Conservation (phyloP, 2,888 invertebrate species). For the Epinotia brunnichana region DNA sequence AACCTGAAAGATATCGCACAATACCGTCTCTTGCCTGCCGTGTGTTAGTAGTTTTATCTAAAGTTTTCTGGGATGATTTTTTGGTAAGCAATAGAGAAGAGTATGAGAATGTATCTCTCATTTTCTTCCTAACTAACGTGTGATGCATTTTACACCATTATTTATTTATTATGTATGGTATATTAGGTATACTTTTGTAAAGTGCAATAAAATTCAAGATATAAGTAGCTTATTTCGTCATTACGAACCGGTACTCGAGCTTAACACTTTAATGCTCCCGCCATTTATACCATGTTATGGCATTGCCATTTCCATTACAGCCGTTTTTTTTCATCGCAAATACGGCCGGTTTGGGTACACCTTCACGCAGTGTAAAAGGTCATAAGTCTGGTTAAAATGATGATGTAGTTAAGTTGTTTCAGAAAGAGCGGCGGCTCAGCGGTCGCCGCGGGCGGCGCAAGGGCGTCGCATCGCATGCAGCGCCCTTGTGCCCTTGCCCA, state of each 20-base stretch:
- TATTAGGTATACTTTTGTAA: neutral
- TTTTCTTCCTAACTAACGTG: neutral
- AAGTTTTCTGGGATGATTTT: too few relatives aligned
- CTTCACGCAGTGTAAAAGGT: neutral
- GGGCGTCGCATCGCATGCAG: constrained; percentile 55
- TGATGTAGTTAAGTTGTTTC: constrained; percentile 24
- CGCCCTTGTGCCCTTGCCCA: constrained; percentile 46
- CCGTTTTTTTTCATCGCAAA: constrained; percentile 9
- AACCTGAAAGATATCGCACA: too few relatives aligned
- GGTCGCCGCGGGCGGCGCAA: constrained; percentile 57
- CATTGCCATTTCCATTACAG: constrained; percentile 25
- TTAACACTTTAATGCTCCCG: constrained; percentile 19
- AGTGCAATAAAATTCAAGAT: neutral
- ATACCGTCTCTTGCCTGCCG: too few relatives aligned
- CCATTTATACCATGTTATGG: constrained; percentile 12
- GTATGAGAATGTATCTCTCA: too few relatives aligned
- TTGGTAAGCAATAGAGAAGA: too few relatives aligned
- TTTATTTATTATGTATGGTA: neutral
- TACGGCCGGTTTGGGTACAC: constrained; percentile 25
- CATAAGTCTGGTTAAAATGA: neutral
- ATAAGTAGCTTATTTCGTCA: constrained; percentile 9
- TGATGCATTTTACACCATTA: neutral
- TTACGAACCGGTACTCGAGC: constrained; percentile 6
- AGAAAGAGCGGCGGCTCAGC: constrained; percentile 40
- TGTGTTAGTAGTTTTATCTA: too few relatives aligned